phyloP scores from a whole-genome alignment of 2,797 vertebrate genomes.

The Acanthopagrus latus region DNA sequence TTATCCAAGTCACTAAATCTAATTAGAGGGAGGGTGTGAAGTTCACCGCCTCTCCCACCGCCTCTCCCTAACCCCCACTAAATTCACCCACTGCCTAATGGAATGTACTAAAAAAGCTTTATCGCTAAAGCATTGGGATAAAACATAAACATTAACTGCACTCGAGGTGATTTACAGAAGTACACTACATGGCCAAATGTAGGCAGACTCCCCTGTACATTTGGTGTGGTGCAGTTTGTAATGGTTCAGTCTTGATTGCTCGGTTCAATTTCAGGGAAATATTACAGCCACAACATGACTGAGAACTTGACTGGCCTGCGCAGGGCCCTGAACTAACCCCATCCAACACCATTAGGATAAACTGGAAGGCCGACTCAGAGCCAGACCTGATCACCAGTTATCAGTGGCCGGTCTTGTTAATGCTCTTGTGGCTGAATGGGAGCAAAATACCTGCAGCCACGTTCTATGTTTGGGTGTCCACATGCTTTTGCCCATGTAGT shows the following conservation, averaged over 20 bases:
- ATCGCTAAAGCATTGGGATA: not conserved
- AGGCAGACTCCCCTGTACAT: not conserved
- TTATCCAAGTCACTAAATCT: conserved; percentile 80
- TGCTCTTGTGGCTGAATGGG: not conserved
- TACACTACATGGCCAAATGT: not conserved
- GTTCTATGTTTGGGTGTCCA: not conserved
- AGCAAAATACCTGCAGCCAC: not conserved
- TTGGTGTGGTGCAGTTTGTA: not conserved
- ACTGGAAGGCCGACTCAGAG: not conserved
- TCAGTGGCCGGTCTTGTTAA: not conserved
- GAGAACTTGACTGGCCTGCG: not conserved
- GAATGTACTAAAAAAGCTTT: conserved; percentile 22
- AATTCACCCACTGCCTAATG: conserved; percentile 30
- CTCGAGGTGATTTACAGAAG: not conserved
- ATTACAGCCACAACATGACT: not conserved
- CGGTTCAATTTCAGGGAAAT: not conserved
- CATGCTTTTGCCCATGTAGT: not conserved
- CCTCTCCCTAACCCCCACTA: not conserved
- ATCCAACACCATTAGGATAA: not conserved
- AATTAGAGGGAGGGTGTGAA: conserved; percentile 79
- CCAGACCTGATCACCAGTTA: not conserved
- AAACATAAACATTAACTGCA: not conserved
- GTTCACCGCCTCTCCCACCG: conserved; percentile 28
- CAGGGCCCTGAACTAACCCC: not conserved
- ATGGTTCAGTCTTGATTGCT: not conserved